A percentile compares a stretch with the other conserved stretches of the same genome.
Evolutionary conservation across 2,113 vertebrate genomes (phyloP).

Genomic region (Archocentrus centrarchus): DNA sequence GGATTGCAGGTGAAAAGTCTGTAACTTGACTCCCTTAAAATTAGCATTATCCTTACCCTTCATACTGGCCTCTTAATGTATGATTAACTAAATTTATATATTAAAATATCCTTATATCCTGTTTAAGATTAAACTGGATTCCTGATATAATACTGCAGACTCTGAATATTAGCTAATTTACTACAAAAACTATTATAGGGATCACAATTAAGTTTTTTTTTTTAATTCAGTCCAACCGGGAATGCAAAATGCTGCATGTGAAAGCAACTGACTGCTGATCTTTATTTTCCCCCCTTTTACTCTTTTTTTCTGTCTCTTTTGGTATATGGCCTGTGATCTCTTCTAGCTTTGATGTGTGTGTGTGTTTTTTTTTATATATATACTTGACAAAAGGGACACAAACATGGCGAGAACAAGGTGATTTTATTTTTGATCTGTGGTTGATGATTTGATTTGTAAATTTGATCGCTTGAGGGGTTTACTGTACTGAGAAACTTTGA

Average conservation of each 20-base stretch:
- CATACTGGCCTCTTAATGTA: neutral
- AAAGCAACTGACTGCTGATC: slow-evolving; percentile 14
- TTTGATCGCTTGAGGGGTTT: slow-evolving; percentile 4
- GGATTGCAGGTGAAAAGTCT: neutral
- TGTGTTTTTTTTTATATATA: neutral
- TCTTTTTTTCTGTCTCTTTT: neutral
- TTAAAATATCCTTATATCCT: neutral
- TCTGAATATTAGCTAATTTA: neutral
- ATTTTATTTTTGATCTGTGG: slow-evolving; percentile 23
- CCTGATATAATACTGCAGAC: neutral
- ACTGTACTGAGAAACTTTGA: slow-evolving; percentile 10
- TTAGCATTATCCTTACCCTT: neutral
- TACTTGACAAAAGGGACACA: slow-evolving; percentile 18
- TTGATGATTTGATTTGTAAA: slow-evolving; percentile 46
- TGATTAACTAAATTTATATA: neutral
- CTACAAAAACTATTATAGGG: neutral
- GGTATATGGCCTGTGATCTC: slow-evolving; percentile 8
- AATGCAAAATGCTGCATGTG: slow-evolving; percentile 30
- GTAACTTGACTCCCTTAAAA: neutral
- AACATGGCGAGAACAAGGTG: neutral
- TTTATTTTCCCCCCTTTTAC: neutral
- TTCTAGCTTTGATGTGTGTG: slow-evolving; percentile 26
- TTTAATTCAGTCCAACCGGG: neutral
- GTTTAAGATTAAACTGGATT: neutral
- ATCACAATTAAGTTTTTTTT: neutral